A percentile compares a stretch with the other conserved stretches of the same genome.
These are phyloP conservation scores for Columba livia DNA, from an alignment of 2,113 vertebrate genomes.

Conservation along the genomic window DNA sequence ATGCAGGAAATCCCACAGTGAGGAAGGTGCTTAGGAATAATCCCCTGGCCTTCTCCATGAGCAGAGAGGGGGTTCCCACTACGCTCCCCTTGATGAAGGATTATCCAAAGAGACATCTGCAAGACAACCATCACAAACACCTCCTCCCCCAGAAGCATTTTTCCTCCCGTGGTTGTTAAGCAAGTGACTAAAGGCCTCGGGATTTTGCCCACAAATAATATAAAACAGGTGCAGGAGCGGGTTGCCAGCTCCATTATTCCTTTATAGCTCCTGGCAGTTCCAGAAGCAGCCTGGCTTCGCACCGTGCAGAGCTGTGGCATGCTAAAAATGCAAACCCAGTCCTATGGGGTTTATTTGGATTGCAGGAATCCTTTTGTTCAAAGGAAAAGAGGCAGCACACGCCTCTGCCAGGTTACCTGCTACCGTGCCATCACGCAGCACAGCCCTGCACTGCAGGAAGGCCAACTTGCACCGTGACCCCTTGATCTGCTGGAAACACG, in stretches of 20 bases:
- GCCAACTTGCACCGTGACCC: neutral
- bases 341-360: neutral
- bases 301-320: neutral
- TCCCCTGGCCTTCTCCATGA: neutral
- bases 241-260: neutral
- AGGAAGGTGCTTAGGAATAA: neutral
- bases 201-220: neutral
- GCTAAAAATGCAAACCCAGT: neutral
- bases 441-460: neutral
- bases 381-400: neutral
- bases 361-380: neutral
- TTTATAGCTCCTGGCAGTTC: neutral
- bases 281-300: neutral
- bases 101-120: neutral
- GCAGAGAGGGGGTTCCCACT: neutral
- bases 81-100: accelerated
- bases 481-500: neutral
- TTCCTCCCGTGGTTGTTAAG: neutral
- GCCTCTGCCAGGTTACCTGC: neutral
- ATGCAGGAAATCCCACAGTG: neutral
- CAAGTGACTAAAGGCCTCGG: neutral
- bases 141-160: neutral
- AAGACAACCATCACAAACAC: neutral
- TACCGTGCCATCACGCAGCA: neutral
- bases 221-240: neutral